Evolutionary conservation across 2,797 vertebrate species (phyloP).

Genomic region (Enteromius radiatus): DNA sequence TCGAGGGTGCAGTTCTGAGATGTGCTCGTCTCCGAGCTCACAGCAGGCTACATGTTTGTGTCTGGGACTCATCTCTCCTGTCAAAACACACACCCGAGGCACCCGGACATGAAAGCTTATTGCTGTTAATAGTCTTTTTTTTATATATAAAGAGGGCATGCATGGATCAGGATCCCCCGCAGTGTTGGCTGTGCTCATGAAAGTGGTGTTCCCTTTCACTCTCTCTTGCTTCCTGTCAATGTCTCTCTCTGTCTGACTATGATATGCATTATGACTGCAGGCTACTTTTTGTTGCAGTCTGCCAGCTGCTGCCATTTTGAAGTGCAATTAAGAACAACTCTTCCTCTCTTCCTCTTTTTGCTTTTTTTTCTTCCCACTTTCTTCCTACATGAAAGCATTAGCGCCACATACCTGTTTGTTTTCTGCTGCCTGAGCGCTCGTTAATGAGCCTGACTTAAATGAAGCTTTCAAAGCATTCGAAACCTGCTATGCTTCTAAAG

Average conservation of each 20-base stretch:
- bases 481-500: conserved; percentile 50
- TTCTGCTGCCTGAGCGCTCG: conserved; percentile 44
- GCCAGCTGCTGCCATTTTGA: conserved; percentile 69
- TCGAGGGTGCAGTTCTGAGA: conserved; percentile 19
- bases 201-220: conserved; percentile 59
- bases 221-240: conserved; percentile 49
- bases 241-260: conserved; percentile 46
- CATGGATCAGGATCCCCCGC: conserved; percentile 61
- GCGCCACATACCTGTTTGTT: conserved; percentile 68
- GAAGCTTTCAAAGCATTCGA: conserved; percentile 57
- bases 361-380: conserved; percentile 18
- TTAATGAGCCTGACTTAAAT: conserved; percentile 67
- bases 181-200: conserved; percentile 60
- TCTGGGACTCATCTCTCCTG: conserved; percentile 59
- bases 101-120: conserved; percentile 66
- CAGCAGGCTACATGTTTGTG: conserved; percentile 56
- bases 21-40: conserved; percentile 57
- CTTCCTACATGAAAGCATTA: conserved; percentile 64
- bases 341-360: conserved; percentile 61
- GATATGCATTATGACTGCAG: conserved; percentile 65
- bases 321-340: conserved; percentile 71
- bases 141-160: conserved; percentile 60
- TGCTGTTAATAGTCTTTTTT: conserved; percentile 64
- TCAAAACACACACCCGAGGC: conserved; percentile 48
- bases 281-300: conserved; percentile 50